A percentile compares a stretch with the other conserved stretches of the same genome.
Evolutionary conservation across 2,113 vertebrate genomes (phyloP).

Genomic region (Psephotus haematonotus): DNA sequence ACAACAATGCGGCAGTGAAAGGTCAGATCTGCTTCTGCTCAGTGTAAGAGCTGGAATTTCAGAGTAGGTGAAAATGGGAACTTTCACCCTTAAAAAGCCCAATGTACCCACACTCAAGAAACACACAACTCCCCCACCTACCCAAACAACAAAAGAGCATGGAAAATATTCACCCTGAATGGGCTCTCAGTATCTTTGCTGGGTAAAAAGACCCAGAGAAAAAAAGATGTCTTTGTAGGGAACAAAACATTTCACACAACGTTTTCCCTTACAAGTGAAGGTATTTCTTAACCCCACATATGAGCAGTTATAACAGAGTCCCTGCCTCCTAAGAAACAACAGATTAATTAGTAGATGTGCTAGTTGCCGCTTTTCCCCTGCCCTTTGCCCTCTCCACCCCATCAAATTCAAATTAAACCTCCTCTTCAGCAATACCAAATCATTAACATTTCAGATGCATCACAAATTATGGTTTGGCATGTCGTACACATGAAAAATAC

Average conservation of each 20-base stretch:
- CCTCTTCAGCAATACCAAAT: background rate
- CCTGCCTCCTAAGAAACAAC: background rate
- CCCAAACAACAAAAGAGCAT: rapidly evolving
- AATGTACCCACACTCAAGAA: background rate
- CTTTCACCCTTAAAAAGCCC: background rate
- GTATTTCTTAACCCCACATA: background rate
- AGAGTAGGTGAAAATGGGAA: background rate
- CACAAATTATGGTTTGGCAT: background rate
- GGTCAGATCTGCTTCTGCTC: background rate
- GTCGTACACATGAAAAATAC: background rate
- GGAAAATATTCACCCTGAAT: background rate
- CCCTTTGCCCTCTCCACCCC: background rate
- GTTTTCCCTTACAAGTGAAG: background rate
- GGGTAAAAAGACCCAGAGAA: background rate
- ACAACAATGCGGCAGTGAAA: background rate
- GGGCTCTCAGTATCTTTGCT: background rate
- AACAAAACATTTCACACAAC: background rate
- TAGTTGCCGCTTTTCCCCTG: background rate
- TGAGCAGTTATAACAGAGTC: background rate
- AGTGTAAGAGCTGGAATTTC: background rate
- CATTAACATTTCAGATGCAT: background rate
- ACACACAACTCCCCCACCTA: background rate
- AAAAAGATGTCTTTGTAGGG: background rate
- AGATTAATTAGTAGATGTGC: background rate
- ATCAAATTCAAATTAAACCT: rapidly evolving